Base-by-base conservation (phyloP, 2,888 invertebrate genomes). In the Hoplodrina ambigua region DNA sequence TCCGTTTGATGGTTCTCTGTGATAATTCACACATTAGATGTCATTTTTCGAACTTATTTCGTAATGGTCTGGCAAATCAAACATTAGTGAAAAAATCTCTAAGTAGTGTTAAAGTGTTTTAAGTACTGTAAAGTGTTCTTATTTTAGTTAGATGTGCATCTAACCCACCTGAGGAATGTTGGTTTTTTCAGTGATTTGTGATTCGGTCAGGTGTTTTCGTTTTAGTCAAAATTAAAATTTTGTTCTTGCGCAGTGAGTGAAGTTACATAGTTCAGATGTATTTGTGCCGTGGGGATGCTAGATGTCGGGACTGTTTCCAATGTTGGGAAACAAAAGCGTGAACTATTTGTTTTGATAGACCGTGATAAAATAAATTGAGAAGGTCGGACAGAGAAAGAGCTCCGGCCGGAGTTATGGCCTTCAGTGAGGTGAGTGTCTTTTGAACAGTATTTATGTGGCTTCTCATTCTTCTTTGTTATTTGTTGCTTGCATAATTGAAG, bases 331-430 rank as follows among this genome's bases (percentile, higher is more conserved):
- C 94, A 95, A 92, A 94, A 94, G 94, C 93, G 87, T 94, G 92
- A 95, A 95, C 94, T 95, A 93, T 94, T 95, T 96, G 95, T 96
- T 96, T 96, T 96, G 95, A 94, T 94, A 93, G 90, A 91, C 86
- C 89, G 93, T 91, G 93, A 89, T 92, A 93, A 90, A 93, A 87
- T 92, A 91, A 92, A 93, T 91, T 92, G 89, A 92, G 90, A 94
- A 95, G 96, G 95, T 96, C 93, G 95, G 94, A 94, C 91, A 94
- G 94, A 94, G 94, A 93, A 94, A 93, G 93, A 96, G 93, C 93
- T 84, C 94, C 96, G 95, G 96, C 94, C 95, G 92, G 96, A 97
- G 96, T 96, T 92, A 97, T 97, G 97, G 97, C 97, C 97, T 97
- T 97, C 97, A 97, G 97, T 97, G 97, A 97, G 97, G 97, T 97